Evolutionary conservation across 2,888 invertebrate genomes (phyloP), one percentile per base, ranked within the genome.

Genomic region (Tenthredo livida): DNA sequence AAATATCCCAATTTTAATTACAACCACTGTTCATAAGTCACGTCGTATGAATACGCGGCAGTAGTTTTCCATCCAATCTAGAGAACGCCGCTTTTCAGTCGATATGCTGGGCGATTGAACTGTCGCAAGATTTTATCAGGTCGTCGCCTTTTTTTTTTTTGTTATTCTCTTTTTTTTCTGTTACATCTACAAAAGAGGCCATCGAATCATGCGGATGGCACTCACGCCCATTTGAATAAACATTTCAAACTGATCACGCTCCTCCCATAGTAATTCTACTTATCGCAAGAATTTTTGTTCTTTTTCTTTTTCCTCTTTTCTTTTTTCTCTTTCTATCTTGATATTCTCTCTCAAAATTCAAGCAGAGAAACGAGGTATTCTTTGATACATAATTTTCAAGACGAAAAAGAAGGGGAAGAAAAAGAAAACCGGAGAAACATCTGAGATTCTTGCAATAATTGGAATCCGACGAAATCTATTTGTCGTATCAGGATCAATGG

Each of bases 11-110:
- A 80, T 80, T 80, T 80, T 80, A 80, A 80, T 80, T 80, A 80
- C 80, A 7, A 61, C 33, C 88, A 85, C 86, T 87, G 87, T 90
- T 88, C 89, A 89, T 89, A 89, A 90, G 89, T 90, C 90, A 90
- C 90, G 91, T 89, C 86, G 86, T 87, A 87, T 85, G 88, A 87
- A 87, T 87, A 86, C 67, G 87, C 86, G 89, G 88, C 89, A 89
- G 89, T 87, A 89, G 87, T 91, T 89, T 88, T 86, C 87, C 87
- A 84, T 88, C 88, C 67, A 88, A 89, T 87, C 88, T 88, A 67
- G 77, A 50, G 25, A 29, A 78, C 82, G 65, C 58, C 61, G 78
- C 84, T 86, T 84, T 86, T 86, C 47, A 75, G 72, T 54, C 85
- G 85, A 47, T 85, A 54, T 84, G 47, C 21, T n/a, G 80, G n/a